Evolutionary conservation across 2,888 invertebrate genomes (phyloP).

Genomic region (Melanchra persicariae): DNA sequence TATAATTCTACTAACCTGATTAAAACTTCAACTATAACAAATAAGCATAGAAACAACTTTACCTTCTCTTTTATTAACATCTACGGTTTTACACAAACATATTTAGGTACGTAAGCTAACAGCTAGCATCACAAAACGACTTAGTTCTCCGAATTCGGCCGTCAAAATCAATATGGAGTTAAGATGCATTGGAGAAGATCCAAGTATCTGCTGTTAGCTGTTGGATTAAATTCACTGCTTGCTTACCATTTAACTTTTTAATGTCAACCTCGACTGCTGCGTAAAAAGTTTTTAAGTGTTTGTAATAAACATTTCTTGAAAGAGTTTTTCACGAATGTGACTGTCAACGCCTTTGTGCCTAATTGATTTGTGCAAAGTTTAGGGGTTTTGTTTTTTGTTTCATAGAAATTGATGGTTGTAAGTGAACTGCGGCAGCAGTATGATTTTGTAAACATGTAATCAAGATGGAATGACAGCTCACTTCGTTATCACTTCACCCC

Average conservation of each 20-base stretch:
- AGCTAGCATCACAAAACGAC: background rate
- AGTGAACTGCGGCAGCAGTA: too few species aligned
- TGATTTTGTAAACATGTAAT: too few species aligned
- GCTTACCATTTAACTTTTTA: constrained; percentile 34
- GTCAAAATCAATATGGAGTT: constrained; percentile 52
- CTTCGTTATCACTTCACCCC: too few species aligned
- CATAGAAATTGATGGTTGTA: background rate
- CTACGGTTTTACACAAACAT: too few species aligned
- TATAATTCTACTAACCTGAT: too few species aligned
- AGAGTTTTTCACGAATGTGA: background rate
- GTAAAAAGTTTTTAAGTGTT: constrained; percentile 27
- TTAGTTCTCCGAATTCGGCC: background rate
- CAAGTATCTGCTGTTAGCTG: constrained; percentile 29
- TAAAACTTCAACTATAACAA: too few species aligned
- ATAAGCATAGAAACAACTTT: too few species aligned
- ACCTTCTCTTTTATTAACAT: too few species aligned
- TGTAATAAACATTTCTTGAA: background rate
- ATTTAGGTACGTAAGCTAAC: too few species aligned
- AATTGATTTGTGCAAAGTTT: background rate
- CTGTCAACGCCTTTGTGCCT: background rate
- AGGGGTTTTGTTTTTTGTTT: background rate
- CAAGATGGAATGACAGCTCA: too few species aligned
- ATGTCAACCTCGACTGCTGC: constrained; percentile 22
- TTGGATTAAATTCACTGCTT: constrained; percentile 29
- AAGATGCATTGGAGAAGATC: constrained; percentile 49